Base-by-base conservation (phyloP, 1,140 invertebrate species). In the Neomicropteryx cornuta region DNA sequence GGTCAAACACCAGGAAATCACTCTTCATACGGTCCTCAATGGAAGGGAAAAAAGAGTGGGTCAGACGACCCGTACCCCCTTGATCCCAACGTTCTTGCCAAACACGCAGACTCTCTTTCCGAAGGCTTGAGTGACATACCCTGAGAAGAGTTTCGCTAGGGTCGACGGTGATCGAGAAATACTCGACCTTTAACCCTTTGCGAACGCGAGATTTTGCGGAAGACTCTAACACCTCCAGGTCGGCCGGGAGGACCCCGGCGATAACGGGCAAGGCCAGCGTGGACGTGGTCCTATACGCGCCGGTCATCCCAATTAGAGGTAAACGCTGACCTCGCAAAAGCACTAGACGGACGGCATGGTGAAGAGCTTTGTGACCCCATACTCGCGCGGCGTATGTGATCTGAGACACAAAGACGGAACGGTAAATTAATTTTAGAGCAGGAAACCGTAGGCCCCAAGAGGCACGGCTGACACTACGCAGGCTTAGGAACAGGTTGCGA, bases 351-450 rank as follows among this genome's bases (percentile, higher is more conserved):
- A 42, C 38, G 19, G 8, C 28, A 22, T 32, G 41, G 2, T 10
- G 33, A 3, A 16, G 22, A 6, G 27, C 18, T 14, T 38, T 5
- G 4, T 22, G 24, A 19, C 18, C 20, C 52, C 56, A 61, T 0
- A 46, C 44, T 1, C 42, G 37, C 1, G 48, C 51, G 1, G 46
- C 55, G 42, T 61, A 59, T 1, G 42, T 34, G 0, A 48, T 30
- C 6, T 36, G 44, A 0, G 53, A 24, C 0, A 50, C 27, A 16
- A 52, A 51, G 2, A 54, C 22, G 0, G 51, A 47, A 13, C 34
- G 35, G 29, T 57, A 60, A 4, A 52, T 17, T 2, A 36, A 29
- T 17, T 20, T 36, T 5, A 53, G 18, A 1, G 48, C 36, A 3
- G 24, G 32, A 33, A 30, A 46, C n/a, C 27, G 33, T 8, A 51